Evolutionary conservation across 2,797 vertebrate genomes (phyloP), one percentile per base, ranked within the genome.

Genomic region (Chloroceryle inda): DNA sequence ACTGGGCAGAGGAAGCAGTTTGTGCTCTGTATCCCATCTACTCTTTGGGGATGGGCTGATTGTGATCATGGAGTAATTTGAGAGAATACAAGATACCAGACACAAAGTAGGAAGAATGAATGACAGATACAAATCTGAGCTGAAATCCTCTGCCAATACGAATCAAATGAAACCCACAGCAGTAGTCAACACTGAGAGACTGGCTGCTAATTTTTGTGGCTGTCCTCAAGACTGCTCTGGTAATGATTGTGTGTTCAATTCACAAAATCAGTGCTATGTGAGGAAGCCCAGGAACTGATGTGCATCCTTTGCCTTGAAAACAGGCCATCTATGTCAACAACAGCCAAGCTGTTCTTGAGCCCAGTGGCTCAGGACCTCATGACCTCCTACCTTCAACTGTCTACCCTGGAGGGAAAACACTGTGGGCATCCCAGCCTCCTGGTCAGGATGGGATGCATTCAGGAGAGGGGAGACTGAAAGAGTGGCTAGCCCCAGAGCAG

Each of bases 211-310:
- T 45, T 78, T 71, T 52, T 94, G 86, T 66, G 58, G 55, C 47
- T 66, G 8, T 11, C 37, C 62, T 78, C 40, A 29, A 61, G 69
- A 33, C 49, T 59, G 53, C 82, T 62, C 13, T 2, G 4, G 56
- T 64, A 66, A 35, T 6, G 40, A 72, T 1, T 2, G 26, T 52
- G 50, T 29, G 26, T 52, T 52, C 50, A 52, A 17, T 52, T 52
- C 50, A 29, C 50, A 52, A 52, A 52, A 17, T 23, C 4, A 2
- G 40, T 5, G 40, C 15, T 52, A 1, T 1, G 2, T 0, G 2
- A 6, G 31, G 56, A 79, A 88, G 24, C 7, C 29, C 27, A 58
- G 29, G 33, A 78, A 66, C 35, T 4, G 12, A 38, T 38, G 27
- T 15, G 20, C n/a, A 16, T 23, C 4, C 29, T 86, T 68, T 47